These are phyloP conservation scores for Philaethria dido DNA, from an alignment of 2,888 invertebrate genomes.

Conservation along the genomic window DNA sequence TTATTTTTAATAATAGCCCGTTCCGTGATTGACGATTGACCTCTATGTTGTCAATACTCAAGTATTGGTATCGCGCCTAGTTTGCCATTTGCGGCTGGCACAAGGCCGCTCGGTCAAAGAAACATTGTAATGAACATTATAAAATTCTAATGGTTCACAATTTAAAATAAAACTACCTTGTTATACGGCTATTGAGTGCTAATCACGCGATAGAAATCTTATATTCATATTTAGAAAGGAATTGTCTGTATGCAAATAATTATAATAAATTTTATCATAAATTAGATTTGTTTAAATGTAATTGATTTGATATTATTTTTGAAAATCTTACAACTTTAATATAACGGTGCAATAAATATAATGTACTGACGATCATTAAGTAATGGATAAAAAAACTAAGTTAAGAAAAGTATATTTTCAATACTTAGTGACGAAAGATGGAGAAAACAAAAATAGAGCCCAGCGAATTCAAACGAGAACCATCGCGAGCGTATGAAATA, in stretches of 20 bases:
- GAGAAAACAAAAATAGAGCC: too few relatives aligned
- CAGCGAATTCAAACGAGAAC: background rate
- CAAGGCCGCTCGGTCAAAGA: conserved; percentile 38
- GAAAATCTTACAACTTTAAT: background rate
- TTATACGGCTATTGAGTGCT: background rate
- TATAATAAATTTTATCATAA: background rate
- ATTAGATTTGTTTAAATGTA: background rate
- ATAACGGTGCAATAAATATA: too few relatives aligned
- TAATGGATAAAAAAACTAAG: too few relatives aligned
- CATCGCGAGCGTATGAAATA: too few relatives aligned
- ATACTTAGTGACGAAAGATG: too few relatives aligned
- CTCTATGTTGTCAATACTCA: conserved; percentile 30
- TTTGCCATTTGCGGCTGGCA: conserved; percentile 37
- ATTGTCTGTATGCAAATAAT: background rate
- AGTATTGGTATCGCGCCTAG: conserved; percentile 32
- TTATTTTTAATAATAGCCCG: conserved; percentile 5
- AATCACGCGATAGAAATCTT: background rate
- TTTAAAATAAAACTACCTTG: conserved; percentile 24
- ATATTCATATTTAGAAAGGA: too few relatives aligned
- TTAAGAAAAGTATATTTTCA: too few relatives aligned
- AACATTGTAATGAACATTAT: conserved; percentile 32
- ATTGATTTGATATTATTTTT: background rate
- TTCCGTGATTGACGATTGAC: conserved; percentile 29
- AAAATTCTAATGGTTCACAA: conserved; percentile 18
- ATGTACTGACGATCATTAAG: too few relatives aligned